Percentiles rank a stretch among this genome's conserved stretches.
These are phyloP conservation scores for Archips crataeganus DNA, from an alignment of 2,888 invertebrate genomes.

Conservation along the genomic window DNA sequence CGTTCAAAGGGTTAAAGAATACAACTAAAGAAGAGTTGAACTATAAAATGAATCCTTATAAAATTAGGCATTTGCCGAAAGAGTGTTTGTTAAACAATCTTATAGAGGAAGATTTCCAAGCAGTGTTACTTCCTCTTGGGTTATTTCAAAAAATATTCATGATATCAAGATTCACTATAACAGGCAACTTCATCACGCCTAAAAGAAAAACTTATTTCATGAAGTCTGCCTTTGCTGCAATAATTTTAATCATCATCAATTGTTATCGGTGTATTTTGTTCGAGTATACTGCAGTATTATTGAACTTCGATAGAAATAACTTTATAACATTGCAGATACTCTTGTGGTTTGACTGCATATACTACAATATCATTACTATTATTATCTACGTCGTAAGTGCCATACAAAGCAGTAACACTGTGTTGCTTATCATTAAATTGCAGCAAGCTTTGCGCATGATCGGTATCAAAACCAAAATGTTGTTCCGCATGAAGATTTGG, in stretches of 20 bases:
- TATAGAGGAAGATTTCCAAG: slow-evolving; percentile 12
- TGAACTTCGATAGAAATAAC: neutral
- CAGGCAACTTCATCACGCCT: neutral
- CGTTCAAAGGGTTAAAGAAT: neutral
- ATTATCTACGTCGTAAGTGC: neutral
- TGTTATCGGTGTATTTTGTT: neutral
- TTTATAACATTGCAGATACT: too few relatives aligned
- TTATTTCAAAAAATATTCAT: neutral
- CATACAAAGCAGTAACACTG: neutral
- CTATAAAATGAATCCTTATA: neutral
- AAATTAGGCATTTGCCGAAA: neutral
- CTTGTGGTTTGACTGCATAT: slow-evolving; percentile 2
- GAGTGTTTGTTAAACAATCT: slow-evolving; percentile 11
- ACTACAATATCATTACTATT: neutral
- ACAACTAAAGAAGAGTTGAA: neutral
- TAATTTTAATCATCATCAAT: neutral
- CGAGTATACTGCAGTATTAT: neutral
- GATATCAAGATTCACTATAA: neutral
- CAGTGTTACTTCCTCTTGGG: neutral
- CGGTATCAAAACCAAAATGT: too few relatives aligned
- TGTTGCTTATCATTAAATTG: too few relatives aligned
- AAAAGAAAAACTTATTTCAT: neutral
- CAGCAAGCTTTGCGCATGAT: too few relatives aligned
- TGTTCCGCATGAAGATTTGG: neutral
- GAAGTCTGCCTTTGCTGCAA: neutral